These are phyloP conservation scores for Drosophila equinoxialis DNA, from an alignment of 1,140 invertebrate genomes.

Conservation along the genomic window DNA sequence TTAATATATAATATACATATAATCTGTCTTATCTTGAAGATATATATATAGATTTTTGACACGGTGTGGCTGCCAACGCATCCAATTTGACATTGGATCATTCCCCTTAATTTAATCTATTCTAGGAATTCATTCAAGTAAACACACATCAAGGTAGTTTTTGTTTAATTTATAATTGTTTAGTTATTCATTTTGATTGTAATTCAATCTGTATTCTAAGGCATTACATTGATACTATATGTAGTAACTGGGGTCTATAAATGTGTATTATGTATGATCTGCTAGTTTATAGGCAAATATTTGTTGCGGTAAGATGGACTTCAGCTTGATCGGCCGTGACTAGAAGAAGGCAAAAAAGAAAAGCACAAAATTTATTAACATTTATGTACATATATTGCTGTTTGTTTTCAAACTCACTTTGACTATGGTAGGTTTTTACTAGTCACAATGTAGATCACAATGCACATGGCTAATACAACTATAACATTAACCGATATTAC, in stretches of 20 bases:
- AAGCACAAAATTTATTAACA: background rate
- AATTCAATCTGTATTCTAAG: conserved; percentile 17
- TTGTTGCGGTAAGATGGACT: background rate
- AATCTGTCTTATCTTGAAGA: too few species aligned
- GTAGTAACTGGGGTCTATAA: background rate
- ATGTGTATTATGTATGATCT: background rate
- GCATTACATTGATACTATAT: background rate
- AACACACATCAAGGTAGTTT: background rate
- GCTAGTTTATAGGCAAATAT: too few species aligned
- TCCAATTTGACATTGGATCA: too few species aligned
- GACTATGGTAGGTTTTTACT: background rate
- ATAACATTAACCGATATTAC: conserved; percentile 2
- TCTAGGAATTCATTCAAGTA: background rate
- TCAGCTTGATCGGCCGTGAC: background rate
- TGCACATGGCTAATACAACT: background rate
- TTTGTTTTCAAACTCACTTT: background rate
- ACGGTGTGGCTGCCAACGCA: too few species aligned
- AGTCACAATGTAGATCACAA: background rate
- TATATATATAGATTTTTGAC: too few species aligned
- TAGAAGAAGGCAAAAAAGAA: background rate
- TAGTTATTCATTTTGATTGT: conserved; percentile 37
- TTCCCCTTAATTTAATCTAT: too few species aligned
- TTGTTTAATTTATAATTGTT: conserved; percentile 13
- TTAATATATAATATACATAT: too few species aligned
- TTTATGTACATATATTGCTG: too few species aligned